Conservation (phyloP, 2,888 invertebrate genomes). For the Platynereis dumerilii region DNA sequence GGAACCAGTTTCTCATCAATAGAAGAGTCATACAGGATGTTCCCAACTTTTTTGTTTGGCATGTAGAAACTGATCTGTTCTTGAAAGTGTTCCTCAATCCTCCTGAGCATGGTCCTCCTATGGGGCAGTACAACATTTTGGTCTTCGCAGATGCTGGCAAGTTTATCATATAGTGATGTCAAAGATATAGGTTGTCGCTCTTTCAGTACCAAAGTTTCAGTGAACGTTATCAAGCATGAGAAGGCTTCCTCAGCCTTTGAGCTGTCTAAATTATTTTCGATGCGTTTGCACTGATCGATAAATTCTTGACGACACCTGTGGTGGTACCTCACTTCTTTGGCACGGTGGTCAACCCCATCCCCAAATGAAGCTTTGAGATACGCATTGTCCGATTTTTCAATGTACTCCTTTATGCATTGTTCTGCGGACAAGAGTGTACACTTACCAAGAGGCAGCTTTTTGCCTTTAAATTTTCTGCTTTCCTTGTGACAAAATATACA, state of each 20-base stretch:
- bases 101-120: neutral
- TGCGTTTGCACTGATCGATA: too few relatives aligned
- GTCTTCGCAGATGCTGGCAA: neutral
- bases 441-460: neutral
- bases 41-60: neutral
- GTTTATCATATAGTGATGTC: neutral
- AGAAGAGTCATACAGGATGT: neutral
- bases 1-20: neutral
- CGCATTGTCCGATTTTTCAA: neutral
- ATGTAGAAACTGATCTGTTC: neutral
- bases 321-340: neutral
- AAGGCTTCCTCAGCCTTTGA: neutral
- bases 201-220: neutral
- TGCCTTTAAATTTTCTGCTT: neutral
- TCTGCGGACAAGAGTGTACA: neutral
- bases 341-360: neutral
- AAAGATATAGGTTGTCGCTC: neutral
- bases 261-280: too few relatives aligned
- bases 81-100: neutral
- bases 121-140: too few relatives aligned
- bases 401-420: neutral
- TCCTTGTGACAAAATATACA: neutral
- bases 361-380: neutral
- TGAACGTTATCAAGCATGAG: neutral
- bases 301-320: neutral